Conservation (phyloP, 2,797 vertebrate genomes). For the Acestrorhynchus altus region DNA sequence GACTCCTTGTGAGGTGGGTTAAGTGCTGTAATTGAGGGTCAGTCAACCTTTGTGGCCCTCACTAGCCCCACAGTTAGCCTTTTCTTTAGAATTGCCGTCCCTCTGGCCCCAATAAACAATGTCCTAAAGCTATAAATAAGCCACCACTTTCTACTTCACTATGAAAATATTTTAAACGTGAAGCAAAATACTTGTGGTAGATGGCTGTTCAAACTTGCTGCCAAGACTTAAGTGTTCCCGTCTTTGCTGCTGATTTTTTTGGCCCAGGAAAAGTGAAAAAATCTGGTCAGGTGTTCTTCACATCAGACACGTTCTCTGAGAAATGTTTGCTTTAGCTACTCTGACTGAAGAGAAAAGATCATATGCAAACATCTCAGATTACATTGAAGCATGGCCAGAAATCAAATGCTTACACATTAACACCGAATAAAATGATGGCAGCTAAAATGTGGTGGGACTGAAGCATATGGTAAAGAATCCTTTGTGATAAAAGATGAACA, state of each 20-base stretch:
- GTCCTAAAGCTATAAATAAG: slow-evolving; percentile 34
- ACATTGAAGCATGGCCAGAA: no score
- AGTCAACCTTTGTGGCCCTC: background rate
- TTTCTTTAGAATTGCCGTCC: slow-evolving; percentile 1
- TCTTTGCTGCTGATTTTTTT: slow-evolving; percentile 23
- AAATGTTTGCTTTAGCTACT: slow-evolving; percentile 24
- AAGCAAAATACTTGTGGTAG: slow-evolving; percentile 34
- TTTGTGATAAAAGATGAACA: no score
- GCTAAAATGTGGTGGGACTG: background rate
- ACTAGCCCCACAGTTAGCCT: slow-evolving; percentile 1
- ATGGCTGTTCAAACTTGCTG: slow-evolving; percentile 20
- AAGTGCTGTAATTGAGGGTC: slow-evolving; percentile 9
- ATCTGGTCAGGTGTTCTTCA: slow-evolving; percentile 40
- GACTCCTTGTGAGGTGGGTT: slow-evolving; percentile 7
- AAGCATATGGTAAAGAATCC: no score
- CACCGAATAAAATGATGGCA: background rate
- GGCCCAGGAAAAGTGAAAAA: slow-evolving; percentile 35
- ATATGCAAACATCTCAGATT: no score
- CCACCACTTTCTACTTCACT: background rate
- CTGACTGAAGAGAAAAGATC: background rate
- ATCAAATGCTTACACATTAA: background rate
- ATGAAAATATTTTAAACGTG: background rate
- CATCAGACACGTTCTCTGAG: slow-evolving; percentile 15
- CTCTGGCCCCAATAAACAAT: slow-evolving; percentile 1
- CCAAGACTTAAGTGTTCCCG: slow-evolving; percentile 43